Evolutionary conservation across 2,113 vertebrate species (phyloP).

Genomic region (Pagrus major): DNA sequence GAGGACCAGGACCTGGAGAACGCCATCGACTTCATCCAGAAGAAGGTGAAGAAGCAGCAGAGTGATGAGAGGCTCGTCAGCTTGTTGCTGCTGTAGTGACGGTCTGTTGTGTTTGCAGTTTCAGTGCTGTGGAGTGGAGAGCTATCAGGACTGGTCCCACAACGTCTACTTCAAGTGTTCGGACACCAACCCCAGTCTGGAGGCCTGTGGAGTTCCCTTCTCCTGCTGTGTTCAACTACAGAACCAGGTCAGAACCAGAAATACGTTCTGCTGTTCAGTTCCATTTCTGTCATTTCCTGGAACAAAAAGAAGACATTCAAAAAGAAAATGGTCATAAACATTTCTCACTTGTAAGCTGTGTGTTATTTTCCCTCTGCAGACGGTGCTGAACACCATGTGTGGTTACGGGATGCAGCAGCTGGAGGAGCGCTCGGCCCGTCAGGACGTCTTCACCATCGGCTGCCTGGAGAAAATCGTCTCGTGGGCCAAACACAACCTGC

Average conservation of each 20-base stretch:
- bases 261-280: slow-evolving; percentile 82
- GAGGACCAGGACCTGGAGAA: slow-evolving; percentile 89
- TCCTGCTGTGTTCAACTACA: slow-evolving; percentile 83
- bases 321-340: background rate
- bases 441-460: slow-evolving; percentile 59
- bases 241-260: slow-evolving; percentile 80
- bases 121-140: slow-evolving; percentile 86
- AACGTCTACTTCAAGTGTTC: slow-evolving; percentile 86
- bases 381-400: slow-evolving; percentile 80
- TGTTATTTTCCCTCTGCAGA: slow-evolving; percentile 39
- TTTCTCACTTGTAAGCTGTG: background rate
- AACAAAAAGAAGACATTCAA: too few relatives aligned
- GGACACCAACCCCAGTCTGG: slow-evolving; percentile 85
- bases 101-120: slow-evolving; percentile 75
- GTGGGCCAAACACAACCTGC: slow-evolving; percentile 71
- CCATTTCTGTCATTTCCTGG: too few relatives aligned
- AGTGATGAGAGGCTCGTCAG: background rate
- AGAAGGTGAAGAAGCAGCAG: slow-evolving; percentile 80
- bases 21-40: slow-evolving; percentile 88
- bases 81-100: background rate
- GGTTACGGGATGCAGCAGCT: slow-evolving; percentile 70
- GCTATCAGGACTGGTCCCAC: slow-evolving; percentile 83
- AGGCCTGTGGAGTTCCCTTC: slow-evolving; percentile 87
- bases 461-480: slow-evolving; percentile 68
- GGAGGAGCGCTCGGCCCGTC: background rate